These are phyloP conservation scores for Nasonia longicornis DNA, from an alignment of 1,140 invertebrate species.

Conservation along the genomic window DNA sequence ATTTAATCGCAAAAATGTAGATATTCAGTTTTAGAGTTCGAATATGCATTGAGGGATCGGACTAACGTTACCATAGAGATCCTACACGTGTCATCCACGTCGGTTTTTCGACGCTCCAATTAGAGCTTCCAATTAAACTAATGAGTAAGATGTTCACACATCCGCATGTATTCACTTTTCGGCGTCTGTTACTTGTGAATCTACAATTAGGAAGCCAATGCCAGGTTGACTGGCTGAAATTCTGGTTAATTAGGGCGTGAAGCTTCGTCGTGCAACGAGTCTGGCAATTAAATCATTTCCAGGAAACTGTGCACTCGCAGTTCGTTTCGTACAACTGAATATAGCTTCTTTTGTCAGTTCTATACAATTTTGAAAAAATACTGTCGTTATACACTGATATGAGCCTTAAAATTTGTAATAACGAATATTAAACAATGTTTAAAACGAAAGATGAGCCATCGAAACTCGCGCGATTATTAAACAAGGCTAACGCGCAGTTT, in stretches of 20 bases:
- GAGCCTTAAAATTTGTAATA: no score
- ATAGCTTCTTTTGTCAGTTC: not conserved
- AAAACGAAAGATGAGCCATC: not conserved
- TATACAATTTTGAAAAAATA: not conserved
- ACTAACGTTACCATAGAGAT: not conserved
- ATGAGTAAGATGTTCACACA: constrained; percentile 19
- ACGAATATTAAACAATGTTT: no score
- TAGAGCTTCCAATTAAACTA: constrained; percentile 28
- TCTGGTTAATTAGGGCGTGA: constrained; percentile 10
- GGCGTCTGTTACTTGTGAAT: not conserved
- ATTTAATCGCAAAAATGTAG: no score
- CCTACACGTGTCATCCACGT: not conserved
- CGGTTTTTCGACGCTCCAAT: constrained; percentile 4
- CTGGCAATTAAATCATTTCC: not conserved
- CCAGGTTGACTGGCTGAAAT: not conserved
- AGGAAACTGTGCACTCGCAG: not conserved
- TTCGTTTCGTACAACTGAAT: not conserved
- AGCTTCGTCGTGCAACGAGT: not conserved
- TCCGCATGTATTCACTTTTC: not conserved
- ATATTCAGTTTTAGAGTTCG: no score
- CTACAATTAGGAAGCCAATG: constrained; percentile 12
- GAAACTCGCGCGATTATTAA: no score
- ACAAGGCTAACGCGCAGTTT: no score
- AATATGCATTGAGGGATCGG: no score
- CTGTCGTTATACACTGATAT: no score